Base-by-base conservation (phyloP, 1,140 invertebrate species). In the Drosophila kanapiae region DNA sequence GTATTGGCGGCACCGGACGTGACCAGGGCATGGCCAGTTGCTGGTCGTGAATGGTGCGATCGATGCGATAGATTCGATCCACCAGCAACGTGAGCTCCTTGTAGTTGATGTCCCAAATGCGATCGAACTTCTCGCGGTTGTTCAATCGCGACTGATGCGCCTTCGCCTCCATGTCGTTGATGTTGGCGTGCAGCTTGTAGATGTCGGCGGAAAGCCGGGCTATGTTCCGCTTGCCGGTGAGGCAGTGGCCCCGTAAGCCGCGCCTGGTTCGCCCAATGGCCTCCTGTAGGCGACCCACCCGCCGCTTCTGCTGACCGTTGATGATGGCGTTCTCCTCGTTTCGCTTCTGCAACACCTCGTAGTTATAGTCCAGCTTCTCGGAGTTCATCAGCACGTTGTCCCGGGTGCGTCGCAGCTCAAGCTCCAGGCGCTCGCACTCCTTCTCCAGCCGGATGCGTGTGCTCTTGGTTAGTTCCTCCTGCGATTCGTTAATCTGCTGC, bases 361-460 rank as follows among this genome's bases (percentile, higher is more conserved):
- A 98, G 93, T 97, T 98, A 78, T 98, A 98, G 82, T 97, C 96
- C 29, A 98, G 93, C 91, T 98, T 98, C 91, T 98, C 97, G 6
- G 95, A 95, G 84, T 98, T 98, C 71, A 98, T 94, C 8, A 95
- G 88, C 23, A 95, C 94, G 13, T 94, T 94, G 10, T 96, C 94
- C 91, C 97, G 97, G 54, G 97, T 95, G 75, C 95, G 95, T 80
- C 97, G 95, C 31, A 98, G 90, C 90, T 98, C 95, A 63, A 96
- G 95, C 83, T 98, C 95, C 6, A 98, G 91, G 29, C 95, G 94
- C 91, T 97, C 95, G 75, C 94, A 95, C 68, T 97, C 95, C 14
- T 94, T 94, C 87, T 97, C 96, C 1, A 96, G 91, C 63, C 94
- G 93, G 18, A 96, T 96, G 92, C 95, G 96, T 2, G 95, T 94